Evolutionary conservation across 2,797 vertebrate genomes (phyloP).

Genomic region (Characodon lateralis): DNA sequence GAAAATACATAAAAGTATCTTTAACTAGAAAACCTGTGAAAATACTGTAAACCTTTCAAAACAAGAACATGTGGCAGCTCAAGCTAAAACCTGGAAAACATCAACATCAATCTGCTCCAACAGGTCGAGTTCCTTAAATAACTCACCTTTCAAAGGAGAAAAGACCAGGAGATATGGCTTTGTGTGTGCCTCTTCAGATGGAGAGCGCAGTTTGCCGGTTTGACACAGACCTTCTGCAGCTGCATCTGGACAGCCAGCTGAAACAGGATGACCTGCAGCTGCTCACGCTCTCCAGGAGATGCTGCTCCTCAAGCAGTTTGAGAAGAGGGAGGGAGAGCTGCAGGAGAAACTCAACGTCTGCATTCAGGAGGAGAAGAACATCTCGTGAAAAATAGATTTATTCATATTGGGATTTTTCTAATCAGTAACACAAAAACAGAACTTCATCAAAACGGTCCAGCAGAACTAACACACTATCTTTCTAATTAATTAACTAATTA

Average conservation of each 20-base stretch:
- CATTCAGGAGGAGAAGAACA: constrained; percentile 75
- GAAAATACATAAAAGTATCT: too few relatives aligned
- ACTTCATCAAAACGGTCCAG: too few relatives aligned
- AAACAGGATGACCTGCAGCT: constrained; percentile 84
- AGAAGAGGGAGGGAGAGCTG: constrained; percentile 84
- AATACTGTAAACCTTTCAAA: too few relatives aligned
- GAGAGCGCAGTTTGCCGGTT: constrained; percentile 79
- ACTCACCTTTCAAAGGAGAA: not conserved
- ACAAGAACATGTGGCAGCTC: too few relatives aligned
- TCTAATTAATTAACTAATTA: not conserved
- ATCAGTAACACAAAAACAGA: too few relatives aligned
- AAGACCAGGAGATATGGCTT: not conserved
- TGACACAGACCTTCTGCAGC: constrained; percentile 83
- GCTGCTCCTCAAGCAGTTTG: constrained; percentile 86
- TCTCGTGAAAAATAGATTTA: constrained; percentile 63
- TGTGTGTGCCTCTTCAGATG: constrained; percentile 77
- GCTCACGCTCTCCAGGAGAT: constrained; percentile 84
- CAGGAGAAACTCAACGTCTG: constrained; percentile 78
- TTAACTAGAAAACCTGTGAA: too few relatives aligned
- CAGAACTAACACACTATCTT: not conserved
- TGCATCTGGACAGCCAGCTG: constrained; percentile 84
- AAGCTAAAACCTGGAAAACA: too few relatives aligned
- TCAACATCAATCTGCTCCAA: too few relatives aligned
- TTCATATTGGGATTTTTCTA: too few relatives aligned
- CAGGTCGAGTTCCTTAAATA: too few relatives aligned